Evolutionary conservation across 2,113 vertebrate genomes (phyloP).

Genomic region (Pelvicachromis taeniatus): DNA sequence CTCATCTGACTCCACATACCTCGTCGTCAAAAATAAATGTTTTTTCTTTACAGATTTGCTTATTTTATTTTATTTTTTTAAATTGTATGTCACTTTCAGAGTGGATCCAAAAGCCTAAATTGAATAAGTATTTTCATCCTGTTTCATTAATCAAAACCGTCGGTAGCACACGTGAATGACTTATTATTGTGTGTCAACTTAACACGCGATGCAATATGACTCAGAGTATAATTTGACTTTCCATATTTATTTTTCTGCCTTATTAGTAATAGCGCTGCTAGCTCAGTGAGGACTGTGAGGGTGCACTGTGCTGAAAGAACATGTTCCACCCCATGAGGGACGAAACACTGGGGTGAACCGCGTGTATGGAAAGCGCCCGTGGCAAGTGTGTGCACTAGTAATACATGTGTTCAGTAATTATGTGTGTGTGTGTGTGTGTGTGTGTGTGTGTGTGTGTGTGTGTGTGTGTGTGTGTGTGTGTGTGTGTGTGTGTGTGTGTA

Average conservation of each 20-base stretch:
- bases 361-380: neutral
- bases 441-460: neutral
- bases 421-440: neutral
- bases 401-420: constrained; percentile 14
- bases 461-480: too few relatives aligned
- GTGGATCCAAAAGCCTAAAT: neutral
- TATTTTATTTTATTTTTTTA: neutral
- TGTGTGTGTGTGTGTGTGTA: too few relatives aligned
- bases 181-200: constrained; percentile 38
- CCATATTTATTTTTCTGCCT: constrained; percentile 63
- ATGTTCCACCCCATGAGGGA: constrained; percentile 27
- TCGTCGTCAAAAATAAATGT: neutral
- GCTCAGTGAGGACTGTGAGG: constrained; percentile 46
- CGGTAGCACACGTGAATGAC: neutral
- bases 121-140: neutral
- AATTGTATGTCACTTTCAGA: constrained; percentile 8
- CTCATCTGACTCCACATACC: neutral
- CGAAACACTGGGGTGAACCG: constrained; percentile 8
- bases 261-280: constrained; percentile 51
- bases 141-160: constrained; percentile 8
- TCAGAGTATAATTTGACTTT: constrained; percentile 51
- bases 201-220: constrained; percentile 35
- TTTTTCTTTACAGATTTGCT: constrained; percentile 5
- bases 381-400: constrained; percentile 6
- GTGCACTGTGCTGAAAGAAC: constrained; percentile 41